A percentile compares a stretch with the other conserved stretches of the same genome.
These are phyloP conservation scores for Squalus acanthias DNA, from an alignment of 2,797 vertebrate genomes.

Conservation along the genomic window DNA sequence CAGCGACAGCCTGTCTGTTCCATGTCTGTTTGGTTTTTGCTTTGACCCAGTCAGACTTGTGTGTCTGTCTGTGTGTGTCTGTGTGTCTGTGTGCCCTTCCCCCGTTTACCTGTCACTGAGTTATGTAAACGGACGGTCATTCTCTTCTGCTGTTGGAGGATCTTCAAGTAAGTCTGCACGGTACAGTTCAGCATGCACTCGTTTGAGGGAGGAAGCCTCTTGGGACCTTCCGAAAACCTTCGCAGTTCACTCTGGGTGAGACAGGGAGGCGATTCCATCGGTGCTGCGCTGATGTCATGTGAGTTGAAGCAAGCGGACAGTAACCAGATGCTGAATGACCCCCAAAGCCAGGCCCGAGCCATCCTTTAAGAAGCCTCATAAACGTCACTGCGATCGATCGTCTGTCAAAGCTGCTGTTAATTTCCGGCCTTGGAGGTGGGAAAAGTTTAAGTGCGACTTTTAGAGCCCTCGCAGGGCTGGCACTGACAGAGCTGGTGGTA, in stretches of 20 bases:
- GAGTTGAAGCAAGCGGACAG: background rate
- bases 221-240: background rate
- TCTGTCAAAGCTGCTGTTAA: background rate
- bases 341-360: slow-evolving; percentile 1
- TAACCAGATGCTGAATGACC: background rate
- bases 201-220: background rate
- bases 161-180: slow-evolving; percentile 19
- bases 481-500: background rate
- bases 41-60: too few species aligned
- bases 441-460: background rate
- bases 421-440: background rate
- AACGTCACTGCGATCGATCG: background rate
- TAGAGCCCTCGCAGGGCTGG: background rate
- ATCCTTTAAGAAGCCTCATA: background rate
- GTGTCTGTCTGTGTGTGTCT: too few species aligned
- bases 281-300: background rate
- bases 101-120: slow-evolving; percentile 24
- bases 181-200: slow-evolving; percentile 23
- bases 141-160: slow-evolving; percentile 11
- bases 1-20: too few species aligned
- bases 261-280: background rate
- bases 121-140: slow-evolving; percentile 8
- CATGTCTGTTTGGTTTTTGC: too few species aligned
- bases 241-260: background rate
- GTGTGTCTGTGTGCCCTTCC: background rate